These are phyloP conservation scores for Iguana delicatissima DNA, from an alignment of 2,797 vertebrate genomes.

Conservation along the genomic window DNA sequence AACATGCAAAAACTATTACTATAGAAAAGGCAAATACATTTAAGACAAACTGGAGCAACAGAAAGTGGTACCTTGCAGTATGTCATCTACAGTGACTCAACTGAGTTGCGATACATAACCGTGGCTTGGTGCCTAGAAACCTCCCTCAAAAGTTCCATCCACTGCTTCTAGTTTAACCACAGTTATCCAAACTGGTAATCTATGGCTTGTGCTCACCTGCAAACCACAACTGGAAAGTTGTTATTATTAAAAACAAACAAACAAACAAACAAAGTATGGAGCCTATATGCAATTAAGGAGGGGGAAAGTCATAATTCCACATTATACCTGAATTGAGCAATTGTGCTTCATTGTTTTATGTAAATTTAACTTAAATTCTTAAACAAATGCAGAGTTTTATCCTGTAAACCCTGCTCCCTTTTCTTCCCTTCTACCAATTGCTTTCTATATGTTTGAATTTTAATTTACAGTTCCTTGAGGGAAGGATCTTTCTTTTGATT, in stretches of 20 bases:
- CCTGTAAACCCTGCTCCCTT: not conserved
- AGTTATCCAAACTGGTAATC: not conserved
- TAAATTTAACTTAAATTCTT: not conserved
- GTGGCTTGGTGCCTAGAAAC: not conserved
- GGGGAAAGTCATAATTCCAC: not conserved
- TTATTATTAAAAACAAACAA: too few species aligned
- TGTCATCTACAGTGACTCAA: not conserved
- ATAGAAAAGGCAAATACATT: not conserved
- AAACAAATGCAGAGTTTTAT: not conserved
- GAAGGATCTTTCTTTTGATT: not conserved
- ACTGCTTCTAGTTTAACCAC: not conserved
- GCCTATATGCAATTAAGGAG: not conserved
- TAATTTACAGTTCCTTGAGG: not conserved
- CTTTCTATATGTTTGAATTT: conserved; percentile 1
- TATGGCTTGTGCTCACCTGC: not conserved
- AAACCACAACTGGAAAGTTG: not conserved
- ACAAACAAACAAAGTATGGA: not conserved
- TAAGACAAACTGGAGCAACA: not conserved
- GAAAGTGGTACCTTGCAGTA: not conserved
- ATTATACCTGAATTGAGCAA: not conserved
- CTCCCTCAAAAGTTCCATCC: not conserved
- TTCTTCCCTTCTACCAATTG: not conserved
- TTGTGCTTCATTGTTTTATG: conserved; percentile 3
- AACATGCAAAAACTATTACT: not conserved
- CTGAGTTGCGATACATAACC: not conserved